These are phyloP conservation scores for Monopterus albus DNA, from an alignment of 2,113 vertebrate genomes.

Conservation along the genomic window DNA sequence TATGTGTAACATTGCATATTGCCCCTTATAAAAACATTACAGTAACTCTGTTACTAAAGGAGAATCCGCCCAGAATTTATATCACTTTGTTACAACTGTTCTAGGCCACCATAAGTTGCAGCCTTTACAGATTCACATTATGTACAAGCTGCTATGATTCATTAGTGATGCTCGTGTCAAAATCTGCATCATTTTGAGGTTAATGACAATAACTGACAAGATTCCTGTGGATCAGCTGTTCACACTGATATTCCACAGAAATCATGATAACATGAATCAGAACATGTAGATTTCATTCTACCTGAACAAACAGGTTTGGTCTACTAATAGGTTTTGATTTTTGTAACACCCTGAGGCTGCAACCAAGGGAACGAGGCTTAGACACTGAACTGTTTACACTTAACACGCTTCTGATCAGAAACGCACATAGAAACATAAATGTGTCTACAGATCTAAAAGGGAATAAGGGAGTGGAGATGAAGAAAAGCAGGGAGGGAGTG, in stretches of 20 bases:
- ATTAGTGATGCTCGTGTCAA: neutral
- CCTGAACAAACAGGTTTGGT: neutral
- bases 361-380: conserved; percentile 49
- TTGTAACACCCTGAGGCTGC: neutral
- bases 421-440: conserved; percentile 22
- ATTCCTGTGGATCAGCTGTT: neutral
- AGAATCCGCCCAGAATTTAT: too few relatives aligned
- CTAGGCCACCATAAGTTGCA: neutral
- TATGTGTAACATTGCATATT: too few relatives aligned
- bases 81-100: neutral
- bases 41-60: too few relatives aligned
- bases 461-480: conserved; percentile 32
- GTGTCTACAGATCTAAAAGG: conserved; percentile 13
- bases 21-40: too few relatives aligned
- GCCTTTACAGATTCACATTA: neutral
- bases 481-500: neutral
- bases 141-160: neutral
- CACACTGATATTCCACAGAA: conserved; percentile 15
- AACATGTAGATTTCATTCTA: neutral
- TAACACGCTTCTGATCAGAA: conserved; percentile 34
- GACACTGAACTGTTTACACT: conserved; percentile 28
- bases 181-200: neutral
- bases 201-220: neutral
- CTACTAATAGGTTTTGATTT: neutral
- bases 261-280: neutral